Base-by-base conservation (phyloP, 2,797 vertebrate genomes). In the Gobionotothen gibberifrons region DNA sequence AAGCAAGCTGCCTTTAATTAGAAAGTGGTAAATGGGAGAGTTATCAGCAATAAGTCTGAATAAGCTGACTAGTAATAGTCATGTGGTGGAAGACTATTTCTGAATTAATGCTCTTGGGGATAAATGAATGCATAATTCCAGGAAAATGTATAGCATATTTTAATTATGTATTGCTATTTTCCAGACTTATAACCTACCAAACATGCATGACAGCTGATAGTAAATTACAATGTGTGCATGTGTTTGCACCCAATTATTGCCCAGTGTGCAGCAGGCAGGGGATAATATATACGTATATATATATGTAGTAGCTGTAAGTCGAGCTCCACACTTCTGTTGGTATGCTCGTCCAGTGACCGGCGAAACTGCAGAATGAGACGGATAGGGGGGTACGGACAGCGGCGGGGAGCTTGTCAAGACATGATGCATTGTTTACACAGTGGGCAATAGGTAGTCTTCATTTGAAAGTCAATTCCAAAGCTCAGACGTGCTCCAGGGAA, bases 401-500 rank as follows among this genome's bases (percentile, higher is more conserved):
- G 13, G 67, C 78, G 83, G 83, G 53, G 81, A 82, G 81, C 84
- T 87, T 89, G 90, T 90, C 90, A 90, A 78, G 68, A 72, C 79
- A 77, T 90, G 89, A 92, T 93, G 85, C 81, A 87, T 87, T 86
- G 90, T 91, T 81, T 90, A 90, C 86, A 87, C 68, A 83, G 78
- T 81, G 82, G 84, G 83, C 89, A 88, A 90, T 87, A 75, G 88
- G 88, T 84, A 85, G 83, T 81, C 85, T 90, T 92, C 89, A 92
- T 94, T 93, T 94, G 90, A 94, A 94, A 93, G 92, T 93, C 93
- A 93, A 90, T 91, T 87, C 82, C 82, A 78, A 79, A 86, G 84
- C 89, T 82, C 64, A 88, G 81, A 89, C 56, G 64, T 80, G 87
- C 84, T 87, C 78, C 11, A 43, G 74, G 85, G 88, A 80, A 93